These are phyloP conservation scores for Platysternon megacephalum DNA, from an alignment of 2,113 vertebrate species.

Conservation along the genomic window DNA sequence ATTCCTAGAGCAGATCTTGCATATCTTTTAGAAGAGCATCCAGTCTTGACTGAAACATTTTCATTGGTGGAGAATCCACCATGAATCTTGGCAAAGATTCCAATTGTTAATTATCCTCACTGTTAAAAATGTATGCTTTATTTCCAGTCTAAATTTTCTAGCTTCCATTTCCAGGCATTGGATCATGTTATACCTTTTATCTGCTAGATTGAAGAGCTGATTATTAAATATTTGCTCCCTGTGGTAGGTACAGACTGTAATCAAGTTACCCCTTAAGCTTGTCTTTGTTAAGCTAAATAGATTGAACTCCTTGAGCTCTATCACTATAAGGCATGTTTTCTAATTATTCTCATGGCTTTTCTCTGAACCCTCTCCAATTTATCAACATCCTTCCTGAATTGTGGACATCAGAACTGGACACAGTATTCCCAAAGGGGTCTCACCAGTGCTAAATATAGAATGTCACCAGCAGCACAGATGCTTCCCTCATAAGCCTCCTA, in stretches of 20 bases:
- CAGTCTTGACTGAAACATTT: not conserved
- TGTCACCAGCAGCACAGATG: not conserved
- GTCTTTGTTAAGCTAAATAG: not conserved
- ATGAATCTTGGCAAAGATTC: not conserved
- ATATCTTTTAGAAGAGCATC: not conserved
- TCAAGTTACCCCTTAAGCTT: not conserved
- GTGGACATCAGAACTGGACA: not conserved
- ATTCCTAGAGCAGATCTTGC: not conserved
- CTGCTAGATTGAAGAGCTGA: not conserved
- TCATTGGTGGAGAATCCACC: not conserved
- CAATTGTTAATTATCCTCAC: not conserved
- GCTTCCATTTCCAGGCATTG: not conserved
- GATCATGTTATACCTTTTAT: not conserved
- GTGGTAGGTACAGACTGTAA: not conserved
- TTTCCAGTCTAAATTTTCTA: not conserved
- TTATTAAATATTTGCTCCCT: not conserved
- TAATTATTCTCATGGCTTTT: not conserved
- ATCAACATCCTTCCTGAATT: not conserved
- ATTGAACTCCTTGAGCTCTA: not conserved
- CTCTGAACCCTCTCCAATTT: not conserved
- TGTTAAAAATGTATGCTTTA: not conserved
- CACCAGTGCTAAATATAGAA: not conserved
- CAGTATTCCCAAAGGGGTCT: not conserved
- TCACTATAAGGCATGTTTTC: not conserved
- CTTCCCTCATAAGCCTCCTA: not conserved